These are phyloP conservation scores for Naja naja DNA, from an alignment of 2,113 vertebrate genomes.

Conservation along the genomic window DNA sequence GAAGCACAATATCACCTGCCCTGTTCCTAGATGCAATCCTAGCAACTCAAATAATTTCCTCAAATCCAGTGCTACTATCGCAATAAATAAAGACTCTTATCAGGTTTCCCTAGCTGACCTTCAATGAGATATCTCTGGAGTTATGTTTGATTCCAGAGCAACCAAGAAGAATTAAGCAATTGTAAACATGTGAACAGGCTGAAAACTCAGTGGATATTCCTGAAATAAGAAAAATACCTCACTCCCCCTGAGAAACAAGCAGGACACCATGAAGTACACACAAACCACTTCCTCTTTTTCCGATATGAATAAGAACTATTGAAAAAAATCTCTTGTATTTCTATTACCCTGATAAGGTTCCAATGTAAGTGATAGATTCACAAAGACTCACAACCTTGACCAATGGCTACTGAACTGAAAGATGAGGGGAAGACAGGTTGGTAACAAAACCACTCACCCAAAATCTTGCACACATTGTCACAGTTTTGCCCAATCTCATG, in stretches of 20 bases:
- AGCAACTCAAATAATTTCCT: not conserved
- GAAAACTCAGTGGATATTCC: too few species aligned
- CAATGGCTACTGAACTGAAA: not conserved
- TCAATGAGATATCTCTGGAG: not conserved
- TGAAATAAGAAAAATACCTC: not conserved
- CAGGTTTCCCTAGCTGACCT: not conserved
- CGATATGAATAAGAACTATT: not conserved
- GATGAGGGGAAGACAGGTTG: not conserved
- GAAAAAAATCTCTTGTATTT: too few species aligned
- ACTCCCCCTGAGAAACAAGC: not conserved
- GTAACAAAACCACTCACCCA: constrained; percentile 66
- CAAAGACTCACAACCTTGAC: too few species aligned
- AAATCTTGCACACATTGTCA: constrained; percentile 80
- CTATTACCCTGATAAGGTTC: not conserved
- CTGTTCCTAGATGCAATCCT: not conserved
- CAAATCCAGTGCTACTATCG: not conserved
- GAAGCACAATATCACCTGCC: not conserved
- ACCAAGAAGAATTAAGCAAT: not conserved
- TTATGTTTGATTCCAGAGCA: not conserved
- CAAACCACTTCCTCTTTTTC: too few species aligned
- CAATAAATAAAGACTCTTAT: not conserved
- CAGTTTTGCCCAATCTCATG: constrained; percentile 85
- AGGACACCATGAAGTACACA: not conserved
- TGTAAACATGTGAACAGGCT: not conserved
- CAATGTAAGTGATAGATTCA: not conserved